phyloP scores from a whole-genome alignment of 2,888 invertebrate species.

The Clostera curtula region DNA sequence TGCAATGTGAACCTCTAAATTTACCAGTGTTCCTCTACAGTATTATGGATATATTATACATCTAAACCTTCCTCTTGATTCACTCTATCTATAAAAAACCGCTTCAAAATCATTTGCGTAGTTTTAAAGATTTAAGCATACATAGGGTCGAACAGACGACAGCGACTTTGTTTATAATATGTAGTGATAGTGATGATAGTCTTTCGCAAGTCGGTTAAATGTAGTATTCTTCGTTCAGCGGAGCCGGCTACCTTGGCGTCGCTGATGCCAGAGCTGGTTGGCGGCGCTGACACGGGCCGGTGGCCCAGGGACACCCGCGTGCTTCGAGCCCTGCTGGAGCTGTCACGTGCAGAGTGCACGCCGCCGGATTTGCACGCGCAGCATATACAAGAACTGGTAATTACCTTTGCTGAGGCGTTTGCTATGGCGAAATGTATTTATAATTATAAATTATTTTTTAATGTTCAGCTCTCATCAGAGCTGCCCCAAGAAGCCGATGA shows the following conservation, averaged over 20 bases:
- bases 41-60: no score
- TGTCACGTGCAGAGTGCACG: conserved; percentile 73
- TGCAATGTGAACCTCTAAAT: no score
- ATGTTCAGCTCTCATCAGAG: conserved; percentile 37
- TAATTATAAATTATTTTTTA: neutral
- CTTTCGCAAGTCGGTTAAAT: conserved; percentile 1
- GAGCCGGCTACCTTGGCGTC: conserved; percentile 42
- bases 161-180: no score
- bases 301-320: conserved; percentile 82
- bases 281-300: conserved; percentile 72
- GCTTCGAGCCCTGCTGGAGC: conserved; percentile 82
- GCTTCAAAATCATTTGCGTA: no score
- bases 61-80: no score
- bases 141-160: no score
- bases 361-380: conserved; percentile 30
- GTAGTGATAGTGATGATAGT: neutral
- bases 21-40: no score
- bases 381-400: conserved; percentile 34
- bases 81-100: no score
- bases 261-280: conserved; percentile 57
- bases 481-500: conserved; percentile 34
- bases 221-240: conserved; percentile 1
- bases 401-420: conserved; percentile 5
- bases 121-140: no score
- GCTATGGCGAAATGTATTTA: neutral